Evolutionary conservation across 2,888 invertebrate species (phyloP).

Genomic region (Acanthosoma haemorrhoidale): DNA sequence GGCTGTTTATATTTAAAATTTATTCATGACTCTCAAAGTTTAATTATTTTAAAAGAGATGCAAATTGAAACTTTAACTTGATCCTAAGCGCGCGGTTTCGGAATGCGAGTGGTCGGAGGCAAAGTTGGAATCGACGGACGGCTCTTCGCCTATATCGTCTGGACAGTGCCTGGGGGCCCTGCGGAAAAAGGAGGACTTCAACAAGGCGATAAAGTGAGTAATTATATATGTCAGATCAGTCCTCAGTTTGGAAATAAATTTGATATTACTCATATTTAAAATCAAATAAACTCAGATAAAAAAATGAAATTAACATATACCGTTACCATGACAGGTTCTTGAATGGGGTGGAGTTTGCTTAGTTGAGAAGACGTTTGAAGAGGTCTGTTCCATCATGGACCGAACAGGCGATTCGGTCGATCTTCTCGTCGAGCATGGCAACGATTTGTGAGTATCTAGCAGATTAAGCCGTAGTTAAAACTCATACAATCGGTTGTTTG

Average conservation of each 20-base stretch:
- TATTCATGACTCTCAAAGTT: too few relatives aligned
- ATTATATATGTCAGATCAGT: not conserved
- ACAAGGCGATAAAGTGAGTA: constrained; percentile 74
- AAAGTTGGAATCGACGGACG: constrained; percentile 80
- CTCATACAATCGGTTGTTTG: too few relatives aligned
- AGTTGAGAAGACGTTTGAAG: constrained; percentile 88
- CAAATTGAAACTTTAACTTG: not conserved
- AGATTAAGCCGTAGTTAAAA: too few relatives aligned
- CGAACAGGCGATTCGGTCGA: constrained; percentile 81
- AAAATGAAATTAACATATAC: constrained; percentile 1
- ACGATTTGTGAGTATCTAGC: constrained; percentile 57
- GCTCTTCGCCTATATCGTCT: constrained; percentile 83
- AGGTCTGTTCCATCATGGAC: constrained; percentile 85
- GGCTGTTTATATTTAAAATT: too few relatives aligned
- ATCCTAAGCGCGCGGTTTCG: constrained; percentile 75
- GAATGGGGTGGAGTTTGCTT: constrained; percentile 88
- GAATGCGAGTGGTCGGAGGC: constrained; percentile 91
- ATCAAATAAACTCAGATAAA: not conserved
- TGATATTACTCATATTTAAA: too few relatives aligned
- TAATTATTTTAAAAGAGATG: too few relatives aligned
- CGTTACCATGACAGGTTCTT: constrained; percentile 57
- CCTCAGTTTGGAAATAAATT: too few relatives aligned
- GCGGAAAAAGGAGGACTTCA: constrained; percentile 84
- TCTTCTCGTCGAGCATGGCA: constrained; percentile 75
- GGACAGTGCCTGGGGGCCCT: constrained; percentile 86